These are phyloP conservation scores for Xenus cinereus DNA, from an alignment of 2,113 vertebrate genomes.

Conservation along the genomic window DNA sequence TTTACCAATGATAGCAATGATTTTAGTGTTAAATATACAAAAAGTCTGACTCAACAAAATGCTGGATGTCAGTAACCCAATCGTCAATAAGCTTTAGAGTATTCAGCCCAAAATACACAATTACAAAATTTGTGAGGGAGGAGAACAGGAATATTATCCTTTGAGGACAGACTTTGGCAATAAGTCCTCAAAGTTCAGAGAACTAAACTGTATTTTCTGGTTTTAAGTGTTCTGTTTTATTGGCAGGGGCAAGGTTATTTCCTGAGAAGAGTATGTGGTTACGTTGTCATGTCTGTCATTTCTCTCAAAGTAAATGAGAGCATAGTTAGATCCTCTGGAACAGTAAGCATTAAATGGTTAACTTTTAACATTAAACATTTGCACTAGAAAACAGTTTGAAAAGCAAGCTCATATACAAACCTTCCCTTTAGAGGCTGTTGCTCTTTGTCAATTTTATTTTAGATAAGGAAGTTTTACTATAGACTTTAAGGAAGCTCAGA, in stretches of 20 bases:
- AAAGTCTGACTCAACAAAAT: conserved; percentile 3
- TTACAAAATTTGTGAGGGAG: not conserved
- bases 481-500: conserved; percentile 14
- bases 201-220: not conserved
- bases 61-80: conserved; percentile 1
- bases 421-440: conserved; percentile 49
- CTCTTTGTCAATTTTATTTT: not conserved
- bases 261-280: not conserved
- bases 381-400: not conserved
- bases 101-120: not conserved
- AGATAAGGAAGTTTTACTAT: conserved; percentile 7
- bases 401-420: conserved; percentile 56
- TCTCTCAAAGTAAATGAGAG: conserved; percentile 1
- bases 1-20: not conserved
- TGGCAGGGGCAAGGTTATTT: conserved; percentile 5
- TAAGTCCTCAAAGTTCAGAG: not conserved
- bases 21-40: not conserved
- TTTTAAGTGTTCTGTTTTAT: not conserved
- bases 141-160: conserved; percentile 31
- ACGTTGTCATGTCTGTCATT: not conserved
- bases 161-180: not conserved
- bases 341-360: not conserved
- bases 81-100: not conserved
- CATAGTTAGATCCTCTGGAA: not conserved
- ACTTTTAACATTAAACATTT: not conserved